Conservation (phyloP, 2,888 invertebrate genomes). For the Buathra laborator region DNA sequence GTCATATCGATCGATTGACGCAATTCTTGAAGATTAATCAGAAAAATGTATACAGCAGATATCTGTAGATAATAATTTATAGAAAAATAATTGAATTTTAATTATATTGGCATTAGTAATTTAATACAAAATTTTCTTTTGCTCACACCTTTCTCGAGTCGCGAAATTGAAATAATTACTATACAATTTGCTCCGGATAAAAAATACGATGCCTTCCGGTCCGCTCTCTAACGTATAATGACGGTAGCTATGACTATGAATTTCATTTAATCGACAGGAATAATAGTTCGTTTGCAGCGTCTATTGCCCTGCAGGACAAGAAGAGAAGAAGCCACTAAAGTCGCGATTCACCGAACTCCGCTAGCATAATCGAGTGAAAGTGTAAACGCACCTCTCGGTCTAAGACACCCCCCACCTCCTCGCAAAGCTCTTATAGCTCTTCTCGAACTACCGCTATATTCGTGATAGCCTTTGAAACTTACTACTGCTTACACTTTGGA, state of each 20-base stretch:
- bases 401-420: neutral
- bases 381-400: conserved; percentile 29
- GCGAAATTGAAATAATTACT: neutral
- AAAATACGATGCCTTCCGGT: neutral
- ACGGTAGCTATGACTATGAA: conserved; percentile 2
- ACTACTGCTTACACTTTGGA: neutral
- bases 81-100: neutral
- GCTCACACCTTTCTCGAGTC: neutral
- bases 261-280: conserved; percentile 24
- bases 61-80: neutral
- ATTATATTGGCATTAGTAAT: neutral
- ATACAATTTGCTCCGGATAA: neutral
- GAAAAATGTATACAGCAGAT: neutral
- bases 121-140: neutral
- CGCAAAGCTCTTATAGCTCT: neutral
- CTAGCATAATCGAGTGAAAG: conserved; percentile 50
- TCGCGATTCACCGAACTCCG: neutral
- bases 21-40: neutral
- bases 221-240: neutral
- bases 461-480: neutral
- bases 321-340: conserved; percentile 1
- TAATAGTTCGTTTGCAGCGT: conserved; percentile 5
- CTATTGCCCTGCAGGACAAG: neutral
- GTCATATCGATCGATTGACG: conserved; percentile 3
- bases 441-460: neutral